Evolutionary conservation across 53 echinoderm and acorn worm species (phyloP), one percentile per base, ranked within the genome.

Genomic region (Patiria pectinifera): DNA sequence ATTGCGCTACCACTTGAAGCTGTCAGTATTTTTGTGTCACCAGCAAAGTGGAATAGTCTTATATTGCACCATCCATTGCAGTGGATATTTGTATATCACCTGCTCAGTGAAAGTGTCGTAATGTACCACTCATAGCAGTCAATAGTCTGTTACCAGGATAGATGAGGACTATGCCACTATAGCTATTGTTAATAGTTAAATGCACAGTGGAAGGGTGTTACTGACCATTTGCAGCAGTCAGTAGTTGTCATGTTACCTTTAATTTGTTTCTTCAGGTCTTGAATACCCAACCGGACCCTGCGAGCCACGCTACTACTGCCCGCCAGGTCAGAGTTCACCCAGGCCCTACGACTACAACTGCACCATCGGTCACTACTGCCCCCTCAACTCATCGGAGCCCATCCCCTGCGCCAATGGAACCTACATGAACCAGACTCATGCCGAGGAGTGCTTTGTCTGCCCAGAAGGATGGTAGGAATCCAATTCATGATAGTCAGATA

Each of bases 401-500:
- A 81, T 97, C 63, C 96, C 94, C 3, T 99, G 99, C 91, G 95
- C 91, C 83, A 94, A 99, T 21, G 99, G 99, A 1, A 99, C 99
- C 58, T 99, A 96, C 74, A 99, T 99, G 99, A 97, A 97, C 89
- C 99, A 99, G 75, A 99, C 96, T 0, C 97, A 97, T 86, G 97
- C 96, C 1, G 92, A 94, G 5, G 97, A 96, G 46, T 99, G 97
- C 85, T 96, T 95, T 83, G 53, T 95, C 48, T 99, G 99, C 78
- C 96, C 95, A 12, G 95, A 92, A 19, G 97, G 99, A 96, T 96
- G 96, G 99, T 99, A 93, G 94, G 94, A 74, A 22, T 35, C 85
- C 21, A 79, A 69, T 24, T 26, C 14, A 86, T 70, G 43, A 11
- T 86, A 2, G 1, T 69, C 0, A 11, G 3, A 69, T 69, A 69